Percentiles rank a stretch among this genome's conserved stretches.
Evolutionary conservation across 2,888 invertebrate species (phyloP).

Genomic region (Coelinius sp.): DNA sequence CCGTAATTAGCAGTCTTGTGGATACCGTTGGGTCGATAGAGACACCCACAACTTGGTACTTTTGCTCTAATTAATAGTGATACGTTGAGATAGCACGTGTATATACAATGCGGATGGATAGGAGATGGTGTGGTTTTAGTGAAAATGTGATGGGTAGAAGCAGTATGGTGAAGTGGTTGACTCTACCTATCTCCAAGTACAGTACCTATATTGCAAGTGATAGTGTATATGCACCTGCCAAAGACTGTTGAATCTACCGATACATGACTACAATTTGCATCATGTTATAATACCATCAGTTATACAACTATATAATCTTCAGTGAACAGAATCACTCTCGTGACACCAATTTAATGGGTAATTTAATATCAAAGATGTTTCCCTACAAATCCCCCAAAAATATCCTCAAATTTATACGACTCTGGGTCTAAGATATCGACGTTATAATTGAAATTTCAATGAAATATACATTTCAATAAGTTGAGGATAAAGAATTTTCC

Average conservation of each 20-base stretch:
- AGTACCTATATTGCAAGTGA: neutral
- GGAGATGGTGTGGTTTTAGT: constrained; percentile 13
- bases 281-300: constrained; percentile 55
- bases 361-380: neutral
- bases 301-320: constrained; percentile 47
- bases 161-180: constrained; percentile 14
- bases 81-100: constrained; percentile 45
- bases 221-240: neutral
- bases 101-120: neutral
- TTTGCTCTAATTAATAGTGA: constrained; percentile 62
- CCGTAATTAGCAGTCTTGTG: constrained; percentile 59
- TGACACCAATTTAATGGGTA: constrained; percentile 10
- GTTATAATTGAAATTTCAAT: neutral
- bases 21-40: constrained; percentile 53
- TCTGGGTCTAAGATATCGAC: neutral
- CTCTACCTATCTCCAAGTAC: neutral
- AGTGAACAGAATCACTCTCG: constrained; percentile 34
- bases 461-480: too few species aligned
- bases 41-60: constrained; percentile 57
- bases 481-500: neutral
- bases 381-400: neutral
- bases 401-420: neutral
- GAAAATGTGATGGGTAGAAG: constrained; percentile 14
- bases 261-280: constrained; percentile 47
- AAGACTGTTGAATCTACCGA: neutral